Conservation (phyloP, 1,140 invertebrate species). For the Orius insidiosus region DNA sequence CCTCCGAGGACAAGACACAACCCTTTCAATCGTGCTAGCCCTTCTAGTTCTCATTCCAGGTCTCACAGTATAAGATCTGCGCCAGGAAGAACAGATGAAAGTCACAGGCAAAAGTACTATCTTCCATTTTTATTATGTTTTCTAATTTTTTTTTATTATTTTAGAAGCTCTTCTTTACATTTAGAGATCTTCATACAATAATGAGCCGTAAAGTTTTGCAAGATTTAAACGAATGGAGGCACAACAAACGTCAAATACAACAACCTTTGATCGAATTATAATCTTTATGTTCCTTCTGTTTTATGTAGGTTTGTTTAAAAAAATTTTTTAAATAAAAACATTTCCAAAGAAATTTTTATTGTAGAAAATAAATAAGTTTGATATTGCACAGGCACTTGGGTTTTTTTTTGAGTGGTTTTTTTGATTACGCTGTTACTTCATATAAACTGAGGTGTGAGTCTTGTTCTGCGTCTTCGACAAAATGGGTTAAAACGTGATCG, state of each 20-base stretch:
- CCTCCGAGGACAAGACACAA: constrained; percentile 48
- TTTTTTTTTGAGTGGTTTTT: too few species aligned
- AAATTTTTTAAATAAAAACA: background rate
- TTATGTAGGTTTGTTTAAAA: too few species aligned
- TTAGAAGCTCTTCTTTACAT: too few species aligned
- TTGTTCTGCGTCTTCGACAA: constrained; percentile 23
- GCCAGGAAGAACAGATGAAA: constrained; percentile 29
- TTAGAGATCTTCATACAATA: too few species aligned
- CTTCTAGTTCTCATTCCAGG: constrained; percentile 28
- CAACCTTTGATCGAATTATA: too few species aligned
- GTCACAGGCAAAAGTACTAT: constrained; percentile 14
- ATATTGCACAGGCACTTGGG: background rate
- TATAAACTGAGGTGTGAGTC: constrained; percentile 15
- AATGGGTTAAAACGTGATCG: constrained; percentile 31
- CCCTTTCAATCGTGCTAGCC: constrained; percentile 36
- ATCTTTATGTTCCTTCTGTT: too few species aligned
- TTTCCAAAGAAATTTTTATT: background rate
- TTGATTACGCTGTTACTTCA: constrained; percentile 12
- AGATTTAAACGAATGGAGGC: too few species aligned
- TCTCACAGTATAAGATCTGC: constrained; percentile 36
- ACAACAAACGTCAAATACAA: too few species aligned
- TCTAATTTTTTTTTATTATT: too few species aligned
- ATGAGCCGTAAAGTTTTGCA: too few species aligned
- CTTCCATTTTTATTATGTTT: background rate
- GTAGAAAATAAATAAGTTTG: background rate